Evolutionary conservation across 1,140 invertebrate genomes (phyloP), one percentile per base, ranked within the genome.

Genomic region (Macrotrachela quadricornifera): DNA sequence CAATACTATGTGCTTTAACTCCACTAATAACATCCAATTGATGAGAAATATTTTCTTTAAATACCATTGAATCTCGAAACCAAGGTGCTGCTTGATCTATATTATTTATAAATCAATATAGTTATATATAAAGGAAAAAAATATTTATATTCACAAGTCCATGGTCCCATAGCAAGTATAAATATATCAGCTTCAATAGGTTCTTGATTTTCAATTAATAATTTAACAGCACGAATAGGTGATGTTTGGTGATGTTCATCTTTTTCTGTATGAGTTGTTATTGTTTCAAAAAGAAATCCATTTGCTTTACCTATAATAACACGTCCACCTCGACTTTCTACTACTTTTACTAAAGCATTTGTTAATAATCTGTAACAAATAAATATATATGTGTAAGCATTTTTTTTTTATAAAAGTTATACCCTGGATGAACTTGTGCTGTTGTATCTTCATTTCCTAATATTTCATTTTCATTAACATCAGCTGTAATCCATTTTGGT

Each of bases 121-220:
- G 8, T 30, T 30, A 30, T 2, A 30, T 30, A 30, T 30, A 8
- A 30, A 30, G 18, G 47, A 40, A 54, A 52, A 51, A 51, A 55
- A 3, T 14, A 14, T 3, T 3, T 3, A 13, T 30, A 21, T 36
- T 36, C 14, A 39, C 41, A n/a, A 14, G 53, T 37, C 53, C 53
- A 55, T 43, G 53, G 53, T 2, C 53, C 53, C 49, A 55, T 52
- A 37, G 53, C 48, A 14, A 55, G 18, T 6, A 55, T 18, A 9
- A 55, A 14, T 13, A 16, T 39, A 47, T 53, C 51, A 39, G 38
- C n/a, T 11, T 18, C 36, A 40, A 50, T 39, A 15, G 21, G 9
- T 8, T 18, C 9, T 39, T 30, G 21, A 30, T 30, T 30, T 30
- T 30, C 21, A 30, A 30, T 30, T 30, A 30, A 30, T 30, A 30